Evolutionary conservation across 2,113 vertebrate species (phyloP), one percentile per base, ranked within the genome.

Genomic region (Symphodus melops): DNA sequence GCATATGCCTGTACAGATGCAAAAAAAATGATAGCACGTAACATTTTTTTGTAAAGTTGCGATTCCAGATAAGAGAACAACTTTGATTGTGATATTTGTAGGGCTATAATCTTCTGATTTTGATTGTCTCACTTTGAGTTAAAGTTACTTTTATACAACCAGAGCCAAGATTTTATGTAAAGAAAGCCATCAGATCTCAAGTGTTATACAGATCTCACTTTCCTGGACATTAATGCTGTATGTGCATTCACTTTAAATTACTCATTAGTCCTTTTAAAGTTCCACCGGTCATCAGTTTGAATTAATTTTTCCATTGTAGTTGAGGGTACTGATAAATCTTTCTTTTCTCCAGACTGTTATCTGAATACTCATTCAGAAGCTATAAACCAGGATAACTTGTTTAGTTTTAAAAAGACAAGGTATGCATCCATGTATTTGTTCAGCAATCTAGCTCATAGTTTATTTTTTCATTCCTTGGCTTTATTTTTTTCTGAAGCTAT

Each of bases 291-390:
- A 59, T 57, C 37, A 54, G 23, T 37, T 42, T 79, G 20, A 17
- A 25, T n/a, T 79, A 16, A 61, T 8, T 11, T 66, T 68, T 28
- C 48, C 55, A 5, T 33, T 33, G 28, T 33, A 19, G 53, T 53
- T 9, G 41, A 19, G 56, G 72, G 70, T 60, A 42, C 66, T 59
- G 73, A n/a, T n/a, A 9, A 0, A 19, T 57, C 51, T 60, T 70
- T 77, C 21, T 9, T 37, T 25, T 58, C n/a, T 56, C 55, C 25
- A 23, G 53, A 79, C 77, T 80, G 64, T 76, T 82, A 65, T 79
- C 79, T 48, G 20, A 79, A 48, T 42, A 19, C 19, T 44, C 33
- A 37, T 28, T 61, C 16, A n/a, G 9, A 5, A 52, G 16, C 51
- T 28, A 7, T 39, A 23, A 44, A 10, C 17, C 39, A n/a, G 23